These are phyloP conservation scores for Xestobium rufovillosum DNA, from an alignment of 2,888 invertebrate genomes.

Conservation along the genomic window DNA sequence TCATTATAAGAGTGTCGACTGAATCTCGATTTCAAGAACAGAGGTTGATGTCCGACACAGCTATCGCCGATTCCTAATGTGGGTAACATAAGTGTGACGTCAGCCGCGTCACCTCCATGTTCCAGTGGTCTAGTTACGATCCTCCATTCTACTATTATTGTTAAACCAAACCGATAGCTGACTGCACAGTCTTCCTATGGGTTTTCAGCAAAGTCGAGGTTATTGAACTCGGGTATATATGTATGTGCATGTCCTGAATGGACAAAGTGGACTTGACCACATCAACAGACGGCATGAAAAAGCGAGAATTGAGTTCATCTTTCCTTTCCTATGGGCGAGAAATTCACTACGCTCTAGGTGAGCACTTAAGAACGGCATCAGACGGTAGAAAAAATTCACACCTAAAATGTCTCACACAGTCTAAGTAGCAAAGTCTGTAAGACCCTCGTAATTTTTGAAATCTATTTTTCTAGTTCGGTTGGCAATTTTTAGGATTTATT, in stretches of 20 bases:
- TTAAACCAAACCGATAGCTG: conserved; percentile 16
- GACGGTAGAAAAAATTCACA: no score
- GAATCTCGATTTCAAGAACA: not conserved
- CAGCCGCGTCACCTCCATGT: conserved; percentile 42
- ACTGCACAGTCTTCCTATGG: conserved; percentile 13
- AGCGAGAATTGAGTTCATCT: no score
- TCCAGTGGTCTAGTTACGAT: conserved; percentile 42
- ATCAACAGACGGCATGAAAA: no score
- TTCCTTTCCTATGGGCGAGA: no score
- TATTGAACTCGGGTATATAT: not conserved
- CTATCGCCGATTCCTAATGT: conserved; percentile 35
- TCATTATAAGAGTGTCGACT: no score
- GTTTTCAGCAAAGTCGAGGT: conserved; percentile 1
- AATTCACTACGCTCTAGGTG: no score
- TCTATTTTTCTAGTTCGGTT: no score
- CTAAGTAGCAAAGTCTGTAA: no score
- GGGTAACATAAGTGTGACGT: conserved; percentile 43
- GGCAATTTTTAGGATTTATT: no score
- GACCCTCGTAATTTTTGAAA: no score
- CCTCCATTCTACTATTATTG: conserved; percentile 34
- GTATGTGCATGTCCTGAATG: conserved; percentile 30
- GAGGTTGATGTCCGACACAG: not conserved
- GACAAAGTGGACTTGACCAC: conserved; percentile 16
- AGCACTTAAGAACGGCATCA: no score
- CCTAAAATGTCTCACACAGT: no score